Evolutionary conservation across 2,113 vertebrate genomes (phyloP), one percentile per base, ranked within the genome.

Genomic region (Prolemur simus): DNA sequence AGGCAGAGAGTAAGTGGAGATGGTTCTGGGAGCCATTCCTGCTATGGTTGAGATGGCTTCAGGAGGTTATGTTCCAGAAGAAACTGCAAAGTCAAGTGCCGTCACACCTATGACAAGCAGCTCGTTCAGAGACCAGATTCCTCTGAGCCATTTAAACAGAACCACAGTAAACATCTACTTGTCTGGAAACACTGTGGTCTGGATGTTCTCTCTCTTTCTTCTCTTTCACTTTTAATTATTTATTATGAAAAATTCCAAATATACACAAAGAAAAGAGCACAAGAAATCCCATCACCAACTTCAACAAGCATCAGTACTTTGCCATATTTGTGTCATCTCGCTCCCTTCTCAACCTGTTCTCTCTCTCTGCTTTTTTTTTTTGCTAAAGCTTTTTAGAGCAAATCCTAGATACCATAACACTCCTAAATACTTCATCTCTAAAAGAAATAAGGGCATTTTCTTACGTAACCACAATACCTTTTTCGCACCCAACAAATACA

Each of bases 211-310:
- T 9, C 42, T 42, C 64, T 12, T 47, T 47, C 49, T 6, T 6
- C 82, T 69, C 49, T 37, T 89, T 73, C 78, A 80, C 60, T 68
- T 92, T 80, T 83, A 77, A 87, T 52, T 71, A 56, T 85, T 80
- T 85, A 71, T 86, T 95, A 89, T 39, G 60, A 95, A 88, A 95
- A 78, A 68, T 86, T 87, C 45, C 73, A 76, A 96, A 82, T 29
- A n/a, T 15, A 80, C 58, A 86, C 52, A 73, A 45, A 95, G 85
- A 81, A 54, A 68, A 71, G 73, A 83, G 73, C 39, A 6, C n/a
- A 73, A 89, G 60, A 86, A 78, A 76, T 34, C 47, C 74, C 60
- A 74, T 21, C 42, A 52, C 8, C 64, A 34, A 29, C 13, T 34
- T 92, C 93, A 90, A 37, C 14, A 68, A 54, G n/a, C 58, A 54